Evolutionary conservation across 2,888 invertebrate species (phyloP).

Genomic region (Campoletis raptor): DNA sequence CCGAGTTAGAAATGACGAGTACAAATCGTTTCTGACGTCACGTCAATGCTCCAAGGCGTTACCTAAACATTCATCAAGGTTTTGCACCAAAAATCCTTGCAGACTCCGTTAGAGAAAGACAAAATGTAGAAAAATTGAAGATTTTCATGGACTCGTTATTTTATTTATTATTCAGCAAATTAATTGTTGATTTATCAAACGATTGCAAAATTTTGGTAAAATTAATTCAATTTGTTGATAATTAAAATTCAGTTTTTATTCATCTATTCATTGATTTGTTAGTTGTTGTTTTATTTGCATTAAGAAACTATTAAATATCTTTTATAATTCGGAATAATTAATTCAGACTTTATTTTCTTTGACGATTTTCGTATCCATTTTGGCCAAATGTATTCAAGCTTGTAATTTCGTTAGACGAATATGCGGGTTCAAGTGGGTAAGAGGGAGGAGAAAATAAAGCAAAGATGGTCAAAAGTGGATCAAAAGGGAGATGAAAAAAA

Average conservation of each 20-base stretch:
- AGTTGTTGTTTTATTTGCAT: neutral
- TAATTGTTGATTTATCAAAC: neutral
- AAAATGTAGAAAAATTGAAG: neutral
- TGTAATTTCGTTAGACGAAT: constrained; percentile 22
- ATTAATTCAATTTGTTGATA: neutral
- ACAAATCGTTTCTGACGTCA: constrained; percentile 71
- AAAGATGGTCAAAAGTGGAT: constrained; percentile 45
- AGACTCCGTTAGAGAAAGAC: neutral
- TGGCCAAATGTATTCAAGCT: constrained; percentile 5
- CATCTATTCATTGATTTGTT: neutral
- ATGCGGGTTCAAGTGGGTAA: constrained; percentile 1
- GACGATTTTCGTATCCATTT: neutral
- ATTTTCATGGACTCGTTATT: neutral
- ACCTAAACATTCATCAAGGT: constrained; percentile 65
- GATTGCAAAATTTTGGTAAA: neutral
- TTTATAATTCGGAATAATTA: neutral
- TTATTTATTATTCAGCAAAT: neutral
- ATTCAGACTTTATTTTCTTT: neutral
- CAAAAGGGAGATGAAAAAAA: constrained; percentile 51
- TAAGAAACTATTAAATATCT: neutral
- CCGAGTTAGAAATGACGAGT: constrained; percentile 69
- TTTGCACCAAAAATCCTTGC: constrained; percentile 50
- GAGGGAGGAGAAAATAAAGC: constrained; percentile 26
- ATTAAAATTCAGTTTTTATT: neutral
- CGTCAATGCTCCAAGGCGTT: constrained; percentile 63